Evolutionary conservation across 1,140 invertebrate genomes (phyloP).

Genomic region (Caenorhabditis brenneri): DNA sequence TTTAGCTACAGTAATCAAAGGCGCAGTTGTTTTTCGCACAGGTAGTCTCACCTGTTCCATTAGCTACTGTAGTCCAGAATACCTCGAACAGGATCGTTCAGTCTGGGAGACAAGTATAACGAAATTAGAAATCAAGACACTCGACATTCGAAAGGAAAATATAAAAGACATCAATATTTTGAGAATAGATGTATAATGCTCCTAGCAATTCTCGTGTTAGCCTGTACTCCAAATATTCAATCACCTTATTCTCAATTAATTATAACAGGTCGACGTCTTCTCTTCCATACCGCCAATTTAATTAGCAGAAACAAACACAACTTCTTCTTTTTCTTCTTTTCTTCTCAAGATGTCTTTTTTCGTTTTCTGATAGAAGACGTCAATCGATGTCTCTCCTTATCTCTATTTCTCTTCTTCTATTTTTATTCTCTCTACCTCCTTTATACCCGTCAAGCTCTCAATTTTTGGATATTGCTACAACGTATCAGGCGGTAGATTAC

Average conservation of each 20-base stretch:
- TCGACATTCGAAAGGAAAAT: too few species aligned
- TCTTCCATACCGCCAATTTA: conserved; percentile 3
- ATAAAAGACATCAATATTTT: too few species aligned
- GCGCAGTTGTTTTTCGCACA: too few species aligned
- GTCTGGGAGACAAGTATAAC: too few species aligned
- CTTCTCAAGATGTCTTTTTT: neutral
- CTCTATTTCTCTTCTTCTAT: conserved; percentile 13
- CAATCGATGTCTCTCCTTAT: conserved; percentile 33
- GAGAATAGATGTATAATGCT: too few species aligned
- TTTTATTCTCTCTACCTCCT: neutral
- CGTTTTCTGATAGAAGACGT: conserved; percentile 12
- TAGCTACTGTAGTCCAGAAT: too few species aligned
- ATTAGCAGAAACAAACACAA: conserved; percentile 37
- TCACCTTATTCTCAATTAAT: neutral
- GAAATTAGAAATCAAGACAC: too few species aligned
- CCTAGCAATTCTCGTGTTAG: too few species aligned
- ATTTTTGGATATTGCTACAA: conserved; percentile 36
- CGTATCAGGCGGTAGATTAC: conserved; percentile 50
- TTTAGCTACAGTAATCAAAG: too few species aligned
- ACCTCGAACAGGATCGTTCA: too few species aligned
- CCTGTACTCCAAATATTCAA: too few species aligned
- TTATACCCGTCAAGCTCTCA: neutral
- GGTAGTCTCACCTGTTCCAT: too few species aligned
- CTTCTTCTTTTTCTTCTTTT: neutral
- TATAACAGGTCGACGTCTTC: neutral